Evolutionary conservation across 1,140 invertebrate genomes (phyloP).

Genomic region (Leptinotarsa lineolata): DNA sequence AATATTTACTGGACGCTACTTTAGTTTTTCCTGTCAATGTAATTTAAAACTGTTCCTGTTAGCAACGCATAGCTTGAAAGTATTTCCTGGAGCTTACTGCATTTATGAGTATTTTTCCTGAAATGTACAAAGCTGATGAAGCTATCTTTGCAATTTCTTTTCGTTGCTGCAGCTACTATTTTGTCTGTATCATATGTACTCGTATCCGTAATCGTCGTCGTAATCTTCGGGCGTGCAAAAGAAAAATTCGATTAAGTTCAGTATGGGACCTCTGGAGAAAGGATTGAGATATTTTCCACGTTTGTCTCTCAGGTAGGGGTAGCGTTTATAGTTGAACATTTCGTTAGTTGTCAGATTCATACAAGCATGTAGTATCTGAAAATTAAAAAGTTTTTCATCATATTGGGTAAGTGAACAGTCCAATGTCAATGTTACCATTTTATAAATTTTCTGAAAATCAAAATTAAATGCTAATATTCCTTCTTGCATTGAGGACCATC

Average conservation of each 20-base stretch:
- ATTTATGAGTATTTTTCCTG: background rate
- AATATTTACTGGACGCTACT: no score
- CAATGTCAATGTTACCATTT: no score
- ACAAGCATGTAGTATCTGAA: constrained; percentile 81
- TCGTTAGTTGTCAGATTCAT: constrained; percentile 94
- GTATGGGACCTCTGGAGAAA: constrained; percentile 81
- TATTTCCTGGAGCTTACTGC: background rate
- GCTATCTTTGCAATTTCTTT: constrained; percentile 19
- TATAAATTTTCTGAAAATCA: no score
- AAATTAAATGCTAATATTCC: no score
- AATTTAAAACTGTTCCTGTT: background rate
- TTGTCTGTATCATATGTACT: constrained; percentile 50
- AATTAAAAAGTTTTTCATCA: constrained; percentile 32
- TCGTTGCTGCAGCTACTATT: constrained; percentile 7
- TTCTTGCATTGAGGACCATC: no score
- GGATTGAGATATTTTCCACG: constrained; percentile 87
- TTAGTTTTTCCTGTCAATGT: background rate
- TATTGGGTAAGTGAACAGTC: no score
- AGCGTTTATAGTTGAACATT: constrained; percentile 90
- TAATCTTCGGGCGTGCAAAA: constrained; percentile 77
- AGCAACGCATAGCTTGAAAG: background rate
- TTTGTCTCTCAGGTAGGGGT: constrained; percentile 85
- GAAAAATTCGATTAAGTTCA: constrained; percentile 89
- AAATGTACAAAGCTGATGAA: constrained; percentile 4
- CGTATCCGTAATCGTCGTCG: constrained; percentile 68